Conservation (phyloP, 2,113 vertebrate species). For the Proteles cristata region DNA sequence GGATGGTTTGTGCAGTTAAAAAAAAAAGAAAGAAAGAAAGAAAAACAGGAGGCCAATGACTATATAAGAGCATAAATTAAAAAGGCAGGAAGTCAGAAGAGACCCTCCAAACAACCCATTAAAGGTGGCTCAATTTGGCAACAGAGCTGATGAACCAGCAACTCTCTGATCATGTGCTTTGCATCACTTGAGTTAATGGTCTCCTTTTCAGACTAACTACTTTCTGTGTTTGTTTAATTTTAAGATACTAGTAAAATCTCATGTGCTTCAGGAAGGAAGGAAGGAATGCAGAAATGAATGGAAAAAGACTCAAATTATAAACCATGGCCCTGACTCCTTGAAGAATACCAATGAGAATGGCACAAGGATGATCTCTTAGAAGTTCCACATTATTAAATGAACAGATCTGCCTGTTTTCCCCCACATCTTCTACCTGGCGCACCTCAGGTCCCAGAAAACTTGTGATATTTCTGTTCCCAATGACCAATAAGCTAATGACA, state of each 20-base stretch:
- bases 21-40: neutral
- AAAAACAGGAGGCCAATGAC: neutral
- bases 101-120: neutral
- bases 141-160: constrained; percentile 19
- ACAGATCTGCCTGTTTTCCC: neutral
- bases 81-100: neutral
- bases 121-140: constrained; percentile 32
- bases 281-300: neutral
- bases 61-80: neutral
- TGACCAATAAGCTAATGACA: neutral
- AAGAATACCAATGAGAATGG: neutral
- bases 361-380: fast-evolving
- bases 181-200: constrained; percentile 59
- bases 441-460: neutral
- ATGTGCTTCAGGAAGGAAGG: neutral
- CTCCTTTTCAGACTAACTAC: neutral
- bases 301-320: neutral
- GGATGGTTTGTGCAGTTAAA: neutral
- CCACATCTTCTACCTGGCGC: neutral
- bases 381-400: neutral
- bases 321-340: neutral
- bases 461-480: neutral
- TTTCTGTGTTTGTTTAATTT: constrained; percentile 27
- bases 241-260: constrained; percentile 67
- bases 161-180: neutral